Evolutionary conservation across 2,797 vertebrate species (phyloP), one percentile per base, ranked within the genome.

Genomic region (Acrocephalus scirpaceus): DNA sequence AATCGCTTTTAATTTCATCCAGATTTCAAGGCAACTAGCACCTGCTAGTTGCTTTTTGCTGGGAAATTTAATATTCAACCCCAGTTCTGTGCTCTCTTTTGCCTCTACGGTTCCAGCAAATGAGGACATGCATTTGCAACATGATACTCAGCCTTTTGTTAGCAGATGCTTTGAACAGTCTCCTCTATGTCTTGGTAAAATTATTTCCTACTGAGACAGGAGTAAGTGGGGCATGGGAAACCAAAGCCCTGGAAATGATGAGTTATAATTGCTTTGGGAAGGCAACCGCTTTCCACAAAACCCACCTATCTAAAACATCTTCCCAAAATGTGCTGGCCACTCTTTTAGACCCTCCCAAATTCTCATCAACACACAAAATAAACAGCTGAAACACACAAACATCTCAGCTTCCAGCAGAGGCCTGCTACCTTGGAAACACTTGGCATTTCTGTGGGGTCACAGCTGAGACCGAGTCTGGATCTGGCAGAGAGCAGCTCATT

Each of bases 381-480:
- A 66, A 78, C 21, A 66, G 34, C 19, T 17, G 34, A 72, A 84
- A 60, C 22, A 27, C 34, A 60, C 47, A 66, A 40, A 66, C 6
- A 2, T 45, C 65, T 45, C 72, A 77, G 44, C 44, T 66, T 54
- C 44, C 80, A 71, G 30, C 30, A 72, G 56, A 56, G 30, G 5
- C 5, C 57, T 15, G 81, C 65, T 79, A 50, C 51, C 72, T 72
- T 64, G 34, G 50, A 60, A 72, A 65, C 9, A 25, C 38, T 57
- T 16, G 4, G 3, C 14, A 14, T 53, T 79, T 72, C 18, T n/a
- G 54, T 5, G 16, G 23, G 45, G 29, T 44, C 26, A 17, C 7
- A 30, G 53, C 29, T 0, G 1, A 51, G 40, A 58, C 58, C 0
- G 0, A 76, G 36, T 23, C 42, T 23, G 19, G 16, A 48, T 50